Base-by-base conservation (phyloP, 2,888 invertebrate genomes). In the Autographa gamma region DNA sequence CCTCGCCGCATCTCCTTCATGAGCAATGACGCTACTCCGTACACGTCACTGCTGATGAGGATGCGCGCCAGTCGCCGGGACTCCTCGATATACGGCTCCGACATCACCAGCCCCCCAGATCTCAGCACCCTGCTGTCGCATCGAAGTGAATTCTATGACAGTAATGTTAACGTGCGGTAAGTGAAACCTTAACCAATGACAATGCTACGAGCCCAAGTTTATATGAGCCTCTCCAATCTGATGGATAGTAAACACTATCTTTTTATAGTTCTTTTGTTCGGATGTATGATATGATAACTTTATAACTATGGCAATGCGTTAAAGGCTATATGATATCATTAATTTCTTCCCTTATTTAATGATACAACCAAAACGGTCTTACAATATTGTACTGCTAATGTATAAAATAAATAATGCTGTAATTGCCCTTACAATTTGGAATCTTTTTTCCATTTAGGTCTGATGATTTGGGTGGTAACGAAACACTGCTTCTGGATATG, bases 1-100 rank as follows among this genome's bases (percentile, higher is more conserved):
- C 73, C 85, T 1, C 79, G 80, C 16, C 92, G 92, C 16, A 93
- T 95, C 58, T 94, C 95, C 0, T 95, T 95, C 79, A 91, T 95
- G 91, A 86, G 87, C 73, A 89, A 91, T 60, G 91, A 92, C 14
- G 77, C 82, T 0, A 83, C 86, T 38, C 91, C 92, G 0, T 89
- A 91, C 80, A 76, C 89, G 0, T 82, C 90, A 0, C 71, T 92
- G 48, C 74, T 92, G 32, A 84, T 86, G 74, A 86, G 87, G 65
- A 77, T 88, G 70, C 87, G 86, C 8, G 76, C 83, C 2, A 84
- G 73, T 60, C 85, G 80, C 0, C 77, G 69, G 16, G 85, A 84
- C 58, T 83, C 80, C 68, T 52, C 74, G n/a, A 41, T 69, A 6
- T 79, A 85, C 5, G 76, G 75, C 3, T 62, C 74, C 0, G 72